These are phyloP conservation scores for Cassiopea andromeda DNA, from an alignment of 30 jellyfish, hydroid and myxozoan genomes.

Conservation along the genomic window DNA sequence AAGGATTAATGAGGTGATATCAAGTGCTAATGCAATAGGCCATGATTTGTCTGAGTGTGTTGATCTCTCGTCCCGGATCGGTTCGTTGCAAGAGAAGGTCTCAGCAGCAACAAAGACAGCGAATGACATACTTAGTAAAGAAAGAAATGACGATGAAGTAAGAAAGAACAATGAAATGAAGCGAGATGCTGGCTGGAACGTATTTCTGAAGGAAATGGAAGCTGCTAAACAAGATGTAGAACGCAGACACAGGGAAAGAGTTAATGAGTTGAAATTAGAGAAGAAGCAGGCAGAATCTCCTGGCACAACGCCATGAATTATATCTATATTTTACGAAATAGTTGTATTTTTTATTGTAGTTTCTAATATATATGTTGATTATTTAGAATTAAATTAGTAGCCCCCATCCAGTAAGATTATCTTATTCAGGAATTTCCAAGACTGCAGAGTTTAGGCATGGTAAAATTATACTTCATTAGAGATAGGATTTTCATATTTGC, in stretches of 20 bases:
- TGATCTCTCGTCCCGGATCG: constrained; percentile 41
- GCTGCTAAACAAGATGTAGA: constrained; percentile 69
- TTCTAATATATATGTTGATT: neutral
- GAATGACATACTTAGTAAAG: constrained; percentile 28
- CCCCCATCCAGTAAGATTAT: too few species aligned
- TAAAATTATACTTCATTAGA: too few species aligned
- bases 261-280: constrained; percentile 42
- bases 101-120: constrained; percentile 29
- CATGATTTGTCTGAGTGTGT: constrained; percentile 57
- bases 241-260: constrained; percentile 54
- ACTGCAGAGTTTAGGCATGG: too few species aligned
- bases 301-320: neutral
- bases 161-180: constrained; percentile 21
- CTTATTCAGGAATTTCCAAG: too few species aligned
- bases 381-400: too few species aligned
- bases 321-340: neutral
- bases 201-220: constrained; percentile 57
- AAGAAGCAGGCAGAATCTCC: constrained; percentile 3
- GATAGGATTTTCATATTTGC: too few species aligned
- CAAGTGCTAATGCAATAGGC: constrained; percentile 43
- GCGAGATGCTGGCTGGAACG: constrained; percentile 66
- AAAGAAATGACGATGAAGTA: constrained; percentile 27
- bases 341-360: neutral
- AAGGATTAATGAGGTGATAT: constrained; percentile 44
- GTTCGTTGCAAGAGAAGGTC: constrained; percentile 30